Percentiles rank a stretch among this genome's conserved stretches.
These are phyloP conservation scores for Oopsacas minuta DNA, from an alignment of 37 sponge, comb jelly and placozoan genomes.

Conservation along the genomic window DNA sequence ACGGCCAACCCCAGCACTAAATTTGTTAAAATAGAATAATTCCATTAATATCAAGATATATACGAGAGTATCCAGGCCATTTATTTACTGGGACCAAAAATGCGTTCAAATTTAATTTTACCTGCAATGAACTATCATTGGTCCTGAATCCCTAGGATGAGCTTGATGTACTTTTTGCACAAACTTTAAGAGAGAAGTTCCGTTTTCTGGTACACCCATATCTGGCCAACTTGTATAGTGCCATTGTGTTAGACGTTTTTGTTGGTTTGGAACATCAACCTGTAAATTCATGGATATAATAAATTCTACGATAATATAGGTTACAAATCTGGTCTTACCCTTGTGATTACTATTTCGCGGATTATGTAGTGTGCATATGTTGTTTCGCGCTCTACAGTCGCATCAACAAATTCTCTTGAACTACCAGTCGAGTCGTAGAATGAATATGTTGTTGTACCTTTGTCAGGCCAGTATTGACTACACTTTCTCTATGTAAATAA, in stretches of 20 bases:
- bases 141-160: conserved; percentile 45
- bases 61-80: too few species aligned
- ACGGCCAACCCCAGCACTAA: conserved; percentile 91
- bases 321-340: conserved; percentile 30
- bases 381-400: not conserved
- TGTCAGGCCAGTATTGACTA: conserved; percentile 80
- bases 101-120: conserved; percentile 16
- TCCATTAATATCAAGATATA: too few species aligned
- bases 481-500: conserved; percentile 49
- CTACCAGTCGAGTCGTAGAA: conserved; percentile 5
- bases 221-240: conserved; percentile 93
- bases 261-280: not conserved
- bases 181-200: conserved; percentile 68
- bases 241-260: conserved; percentile 47
- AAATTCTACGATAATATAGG: too few species aligned
- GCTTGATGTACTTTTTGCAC: conserved; percentile 42
- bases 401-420: not conserved
- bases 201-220: conserved; percentile 73
- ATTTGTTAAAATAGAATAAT: too few species aligned
- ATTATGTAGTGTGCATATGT: not conserved
- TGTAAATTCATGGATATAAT: not conserved
- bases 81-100: too few species aligned
- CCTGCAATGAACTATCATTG: conserved; percentile 91
- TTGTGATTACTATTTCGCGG: not conserved
- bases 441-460: conserved; percentile 4